Evolutionary conservation across 1,140 invertebrate species (phyloP), one percentile per base, ranked within the genome.

Genomic region (Forficula auricularia): DNA sequence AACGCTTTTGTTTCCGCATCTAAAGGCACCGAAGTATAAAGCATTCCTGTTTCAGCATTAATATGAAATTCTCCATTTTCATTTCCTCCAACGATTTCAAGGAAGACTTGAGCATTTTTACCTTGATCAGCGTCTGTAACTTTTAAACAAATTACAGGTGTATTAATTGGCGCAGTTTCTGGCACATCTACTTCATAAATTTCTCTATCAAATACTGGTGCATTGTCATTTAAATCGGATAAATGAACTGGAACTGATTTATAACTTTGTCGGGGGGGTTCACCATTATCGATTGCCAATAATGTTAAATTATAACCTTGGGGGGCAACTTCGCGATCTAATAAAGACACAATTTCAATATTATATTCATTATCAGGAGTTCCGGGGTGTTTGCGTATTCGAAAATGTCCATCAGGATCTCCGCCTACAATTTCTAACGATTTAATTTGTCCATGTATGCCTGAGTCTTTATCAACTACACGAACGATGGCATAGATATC

Each of bases 31-130:
- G 80, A 75, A 0, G 87, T 90, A 52, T 87, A 89, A 0, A 96
- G 58, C 66, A 95, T 81, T 0, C 90, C 91, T 0, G 86, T 88
- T 48, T 82, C 75, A 0, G 82, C 74, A 58, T 91, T 85, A 8
- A 96, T 76, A 30, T 71, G 63, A 57, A 96, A 96, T 52, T 89
- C 82, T 0, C 77, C 75, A 20, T 83, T 82, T 52, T 88, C 81
- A 60, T 96, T 94, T 0, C 91, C 89, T 10, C 81, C 83, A 3
- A 90, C 86, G 42, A 97, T 91, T 60, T 83, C 82, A 38, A 91
- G 72, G 45, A 77, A 79, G 0, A 92, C 82, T 51, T 81, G 63
- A 1, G 82, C 83, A 57, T 88, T 88, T 53, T 70, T 72, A 0
- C 82, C 85, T 42, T 77, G 70, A 55, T 89, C 84, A 0, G 77